Evolutionary conservation across 2,113 vertebrate species (phyloP).

Genomic region (Leptobrachium ailaonicum): DNA sequence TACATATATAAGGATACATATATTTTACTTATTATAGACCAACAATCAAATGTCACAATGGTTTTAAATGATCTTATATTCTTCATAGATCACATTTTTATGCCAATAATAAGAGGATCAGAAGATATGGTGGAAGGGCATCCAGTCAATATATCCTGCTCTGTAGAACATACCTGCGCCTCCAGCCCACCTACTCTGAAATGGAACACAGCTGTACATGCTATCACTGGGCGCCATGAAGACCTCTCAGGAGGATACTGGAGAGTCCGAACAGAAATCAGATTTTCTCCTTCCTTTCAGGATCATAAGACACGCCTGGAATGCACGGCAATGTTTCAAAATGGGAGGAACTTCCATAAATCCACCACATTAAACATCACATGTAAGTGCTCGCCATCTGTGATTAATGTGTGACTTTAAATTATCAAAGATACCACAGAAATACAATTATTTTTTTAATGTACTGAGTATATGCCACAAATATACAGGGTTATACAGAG

Average conservation of each 20-base stretch:
- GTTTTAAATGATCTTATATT: neutral
- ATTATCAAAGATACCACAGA: too few species aligned
- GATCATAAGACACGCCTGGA: neutral
- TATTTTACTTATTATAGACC: too few species aligned
- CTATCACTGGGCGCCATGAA: neutral
- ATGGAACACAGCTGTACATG: slow-evolving; percentile 1
- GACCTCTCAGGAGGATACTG: neutral
- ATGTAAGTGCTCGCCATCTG: slow-evolving; percentile 15
- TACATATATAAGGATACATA: neutral
- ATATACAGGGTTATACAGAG: too few species aligned
- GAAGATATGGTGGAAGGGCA: neutral
- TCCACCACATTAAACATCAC: neutral
- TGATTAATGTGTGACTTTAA: neutral
- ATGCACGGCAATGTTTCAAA: slow-evolving; percentile 15
- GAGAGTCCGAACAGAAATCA: neutral
- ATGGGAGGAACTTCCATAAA: neutral
- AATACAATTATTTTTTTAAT: too few species aligned
- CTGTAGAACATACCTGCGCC: slow-evolving; percentile 21
- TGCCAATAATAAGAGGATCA: neutral
- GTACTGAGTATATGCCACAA: too few species aligned
- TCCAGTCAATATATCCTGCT: neutral
- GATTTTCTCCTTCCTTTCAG: neutral
- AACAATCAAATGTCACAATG: neutral
- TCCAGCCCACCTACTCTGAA: slow-evolving; percentile 5
- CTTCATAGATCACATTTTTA: neutral